These are phyloP conservation scores for Pseudachorutes palmiensis DNA, from an alignment of 1,140 invertebrate genomes.

Conservation along the genomic window DNA sequence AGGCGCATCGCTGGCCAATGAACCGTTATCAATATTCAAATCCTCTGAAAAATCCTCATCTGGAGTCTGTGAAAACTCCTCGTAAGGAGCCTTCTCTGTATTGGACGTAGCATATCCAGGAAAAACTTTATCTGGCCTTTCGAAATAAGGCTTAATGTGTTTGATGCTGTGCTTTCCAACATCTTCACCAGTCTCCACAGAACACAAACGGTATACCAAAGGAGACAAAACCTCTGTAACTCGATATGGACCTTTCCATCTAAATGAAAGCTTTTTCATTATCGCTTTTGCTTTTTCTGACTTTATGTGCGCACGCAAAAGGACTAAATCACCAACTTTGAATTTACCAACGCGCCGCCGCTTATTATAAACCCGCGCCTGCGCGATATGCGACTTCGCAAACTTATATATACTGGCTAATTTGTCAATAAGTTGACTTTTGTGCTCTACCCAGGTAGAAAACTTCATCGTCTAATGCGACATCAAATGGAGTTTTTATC, in stretches of 20 bases:
- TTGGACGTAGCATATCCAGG: too few species aligned
- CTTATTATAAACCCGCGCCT: constrained; percentile 3
- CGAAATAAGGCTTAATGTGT: not conserved
- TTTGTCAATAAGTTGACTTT: not conserved
- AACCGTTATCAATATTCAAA: too few species aligned
- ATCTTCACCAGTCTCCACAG: constrained; percentile 3
- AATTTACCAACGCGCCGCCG: not conserved
- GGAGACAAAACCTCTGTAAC: not conserved
- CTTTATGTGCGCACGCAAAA: not conserved
- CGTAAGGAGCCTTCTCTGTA: too few species aligned
- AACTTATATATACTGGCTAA: not conserved
- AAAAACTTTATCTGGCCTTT: not conserved
- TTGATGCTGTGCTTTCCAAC: constrained; percentile 3
- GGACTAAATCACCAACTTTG: not conserved
- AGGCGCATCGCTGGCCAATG: too few species aligned
- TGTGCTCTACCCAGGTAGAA: not conserved
- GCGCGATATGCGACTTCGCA: constrained; percentile 4
- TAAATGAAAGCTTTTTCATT: constrained; percentile 2
- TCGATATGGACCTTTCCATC: constrained; percentile 9
- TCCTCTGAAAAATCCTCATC: too few species aligned
- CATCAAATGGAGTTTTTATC: constrained; percentile 24
- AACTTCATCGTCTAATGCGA: not conserved
- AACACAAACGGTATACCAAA: not conserved
- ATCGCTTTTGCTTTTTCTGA: not conserved
- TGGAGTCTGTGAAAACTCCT: too few species aligned